Evolutionary conservation across 37 sponge, comb jelly and placozoan species (phyloP).

Genomic region (Hormiphora californensis): DNA sequence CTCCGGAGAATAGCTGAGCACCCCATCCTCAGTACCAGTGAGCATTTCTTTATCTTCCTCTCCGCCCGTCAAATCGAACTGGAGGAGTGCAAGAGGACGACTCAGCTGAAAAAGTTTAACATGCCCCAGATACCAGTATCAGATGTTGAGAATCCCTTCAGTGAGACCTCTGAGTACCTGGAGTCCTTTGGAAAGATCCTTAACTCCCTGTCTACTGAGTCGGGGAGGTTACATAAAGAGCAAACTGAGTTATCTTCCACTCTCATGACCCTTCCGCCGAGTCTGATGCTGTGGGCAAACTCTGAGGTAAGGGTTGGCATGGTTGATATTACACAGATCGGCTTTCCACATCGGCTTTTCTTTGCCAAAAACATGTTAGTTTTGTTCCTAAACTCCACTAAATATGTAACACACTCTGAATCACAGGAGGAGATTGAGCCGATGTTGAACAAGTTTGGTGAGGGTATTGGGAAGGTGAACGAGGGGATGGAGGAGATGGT

Average conservation of each 20-base stretch:
- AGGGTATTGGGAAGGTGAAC: background rate
- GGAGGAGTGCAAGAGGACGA: conserved; percentile 5
- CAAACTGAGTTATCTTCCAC: background rate
- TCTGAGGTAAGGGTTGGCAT: conserved; percentile 53
- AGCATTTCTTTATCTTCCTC: conserved; percentile 32
- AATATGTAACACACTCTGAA: background rate
- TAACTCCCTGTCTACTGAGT: background rate
- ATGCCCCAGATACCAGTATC: conserved; percentile 39
- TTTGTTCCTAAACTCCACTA: background rate
- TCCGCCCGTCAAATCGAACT: conserved; percentile 39
- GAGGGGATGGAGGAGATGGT: background rate
- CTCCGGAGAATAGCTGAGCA: conserved; percentile 42
- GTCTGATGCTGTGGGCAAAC: conserved; percentile 35
- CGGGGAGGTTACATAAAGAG: conserved; percentile 2
- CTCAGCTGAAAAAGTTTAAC: conserved; percentile 10
- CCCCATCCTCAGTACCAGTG: conserved; percentile 32
- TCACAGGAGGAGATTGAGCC: conserved; percentile 27
- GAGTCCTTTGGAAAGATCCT: conserved; percentile 26
- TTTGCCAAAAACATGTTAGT: no score
- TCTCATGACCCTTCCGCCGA: background rate
- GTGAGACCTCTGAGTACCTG: background rate
- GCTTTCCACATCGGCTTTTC: no score
- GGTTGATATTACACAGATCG: background rate
- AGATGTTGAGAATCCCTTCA: conserved; percentile 4
- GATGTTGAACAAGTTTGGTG: conserved; percentile 12